Evolutionary conservation across 1,140 invertebrate species (phyloP).

Genomic region (fruit fly (Drosophila melanogaster)): DNA sequence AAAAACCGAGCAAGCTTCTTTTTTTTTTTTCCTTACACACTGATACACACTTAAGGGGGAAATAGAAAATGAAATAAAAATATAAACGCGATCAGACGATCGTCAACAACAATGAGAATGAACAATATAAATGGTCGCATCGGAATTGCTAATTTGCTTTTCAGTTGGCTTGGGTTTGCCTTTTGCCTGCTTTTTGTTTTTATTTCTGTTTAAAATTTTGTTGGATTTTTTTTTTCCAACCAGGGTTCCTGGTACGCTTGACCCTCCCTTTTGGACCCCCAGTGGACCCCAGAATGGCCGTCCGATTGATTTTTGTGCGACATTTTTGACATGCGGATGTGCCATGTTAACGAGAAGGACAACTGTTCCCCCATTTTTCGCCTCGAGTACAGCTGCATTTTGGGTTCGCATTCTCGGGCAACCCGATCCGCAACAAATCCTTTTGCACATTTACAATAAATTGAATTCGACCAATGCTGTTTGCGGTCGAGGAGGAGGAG

Average conservation of each 20-base stretch:
- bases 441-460: slow-evolving; percentile 79
- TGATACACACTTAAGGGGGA: background rate
- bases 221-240: background rate
- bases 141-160: slow-evolving; percentile 83
- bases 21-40: slow-evolving; percentile 32
- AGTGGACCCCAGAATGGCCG: slow-evolving; percentile 16
- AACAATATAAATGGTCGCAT: slow-evolving; percentile 81
- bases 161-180: slow-evolving; percentile 52
- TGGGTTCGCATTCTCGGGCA: slow-evolving; percentile 7
- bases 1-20: slow-evolving; percentile 12
- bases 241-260: slow-evolving; percentile 63
- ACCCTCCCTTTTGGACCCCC: slow-evolving; percentile 33
- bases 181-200: slow-evolving; percentile 35
- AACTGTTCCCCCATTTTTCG: slow-evolving; percentile 36
- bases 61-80: slow-evolving; percentile 68
- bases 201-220: slow-evolving; percentile 7
- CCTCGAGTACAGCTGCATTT: slow-evolving; percentile 52
- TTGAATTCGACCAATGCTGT: slow-evolving; percentile 81
- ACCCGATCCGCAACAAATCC: slow-evolving; percentile 58
- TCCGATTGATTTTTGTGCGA: slow-evolving; percentile 79
- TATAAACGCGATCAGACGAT: slow-evolving; percentile 79
- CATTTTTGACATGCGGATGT: slow-evolving; percentile 83
- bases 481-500: slow-evolving; percentile 48
- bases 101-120: slow-evolving; percentile 74
- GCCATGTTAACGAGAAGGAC: slow-evolving; percentile 74